These are phyloP conservation scores for Machimus atricapillus DNA, from an alignment of 2,888 invertebrate species.

Conservation along the genomic window DNA sequence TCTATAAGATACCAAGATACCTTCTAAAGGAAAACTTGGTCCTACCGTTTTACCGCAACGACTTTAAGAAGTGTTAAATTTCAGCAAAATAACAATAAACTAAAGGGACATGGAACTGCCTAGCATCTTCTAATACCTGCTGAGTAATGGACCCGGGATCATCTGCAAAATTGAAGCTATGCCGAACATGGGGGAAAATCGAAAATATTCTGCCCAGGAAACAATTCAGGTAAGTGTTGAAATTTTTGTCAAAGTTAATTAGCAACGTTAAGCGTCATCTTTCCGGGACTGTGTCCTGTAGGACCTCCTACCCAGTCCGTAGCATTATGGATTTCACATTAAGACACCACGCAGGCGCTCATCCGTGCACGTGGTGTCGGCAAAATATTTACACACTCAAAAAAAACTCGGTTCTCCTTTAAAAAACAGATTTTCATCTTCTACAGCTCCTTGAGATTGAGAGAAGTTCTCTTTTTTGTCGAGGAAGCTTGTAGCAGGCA, in stretches of 20 bases:
- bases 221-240: conserved; percentile 61
- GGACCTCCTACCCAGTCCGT: neutral
- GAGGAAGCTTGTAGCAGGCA: neutral
- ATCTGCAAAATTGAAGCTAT: neutral
- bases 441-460: neutral
- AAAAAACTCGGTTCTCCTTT: neutral
- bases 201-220: conserved; percentile 63
- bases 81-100: neutral
- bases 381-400: conserved; percentile 46
- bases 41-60: neutral
- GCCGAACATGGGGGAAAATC: conserved; percentile 53
- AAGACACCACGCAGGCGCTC: conserved; percentile 43
- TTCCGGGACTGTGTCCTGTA: conserved; percentile 22
- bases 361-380: conserved; percentile 45
- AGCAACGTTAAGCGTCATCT: conserved; percentile 7
- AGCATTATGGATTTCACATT: conserved; percentile 47
- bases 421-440: neutral
- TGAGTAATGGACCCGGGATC: conserved; percentile 41
- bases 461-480: neutral
- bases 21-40: neutral
- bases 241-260: neutral
- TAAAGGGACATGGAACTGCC: neutral
- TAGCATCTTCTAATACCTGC: neutral
- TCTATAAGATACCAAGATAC: neutral
- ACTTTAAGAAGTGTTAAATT: conserved; percentile 31